These are phyloP conservation scores for Amiota mariae DNA, from an alignment of 2,888 invertebrate species.

Conservation along the genomic window DNA sequence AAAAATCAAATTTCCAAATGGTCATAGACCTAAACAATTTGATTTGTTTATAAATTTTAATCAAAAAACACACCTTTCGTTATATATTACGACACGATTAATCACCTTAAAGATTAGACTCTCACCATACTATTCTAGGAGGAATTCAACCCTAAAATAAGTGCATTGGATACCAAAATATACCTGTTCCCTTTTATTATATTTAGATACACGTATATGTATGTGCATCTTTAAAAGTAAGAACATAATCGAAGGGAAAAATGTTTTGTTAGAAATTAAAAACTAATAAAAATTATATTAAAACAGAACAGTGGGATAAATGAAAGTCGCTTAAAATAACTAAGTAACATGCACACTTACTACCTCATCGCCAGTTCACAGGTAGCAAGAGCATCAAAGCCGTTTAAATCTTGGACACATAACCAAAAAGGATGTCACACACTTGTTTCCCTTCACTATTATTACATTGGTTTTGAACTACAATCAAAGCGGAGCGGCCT, in stretches of 20 bases:
- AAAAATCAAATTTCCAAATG: too few species aligned
- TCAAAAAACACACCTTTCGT: neutral
- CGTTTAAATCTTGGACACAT: neutral
- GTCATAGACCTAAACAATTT: too few species aligned
- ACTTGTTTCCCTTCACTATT: too few species aligned
- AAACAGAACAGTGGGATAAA: conserved; percentile 14
- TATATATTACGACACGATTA: neutral
- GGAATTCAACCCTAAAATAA: neutral
- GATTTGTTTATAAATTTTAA: too few species aligned
- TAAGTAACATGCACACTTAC: neutral
- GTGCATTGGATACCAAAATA: neutral
- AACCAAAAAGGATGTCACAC: too few species aligned
- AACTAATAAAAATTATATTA: conserved; percentile 41
- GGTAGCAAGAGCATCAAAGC: conserved; percentile 27
- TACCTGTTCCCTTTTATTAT: neutral
- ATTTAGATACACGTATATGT: too few species aligned
- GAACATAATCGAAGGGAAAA: neutral
- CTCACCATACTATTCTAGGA: neutral
- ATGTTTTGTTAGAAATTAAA: conserved; percentile 31
- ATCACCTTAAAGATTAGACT: too few species aligned
- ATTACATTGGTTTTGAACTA: too few species aligned
- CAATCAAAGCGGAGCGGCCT: neutral
- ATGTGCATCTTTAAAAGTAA: neutral
- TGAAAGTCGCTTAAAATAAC: neutral
- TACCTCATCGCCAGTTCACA: neutral